Evolutionary conservation across 2,888 invertebrate genomes (phyloP), one percentile per base, ranked within the genome.

Genomic region (Anoplius nigerrimus): DNA sequence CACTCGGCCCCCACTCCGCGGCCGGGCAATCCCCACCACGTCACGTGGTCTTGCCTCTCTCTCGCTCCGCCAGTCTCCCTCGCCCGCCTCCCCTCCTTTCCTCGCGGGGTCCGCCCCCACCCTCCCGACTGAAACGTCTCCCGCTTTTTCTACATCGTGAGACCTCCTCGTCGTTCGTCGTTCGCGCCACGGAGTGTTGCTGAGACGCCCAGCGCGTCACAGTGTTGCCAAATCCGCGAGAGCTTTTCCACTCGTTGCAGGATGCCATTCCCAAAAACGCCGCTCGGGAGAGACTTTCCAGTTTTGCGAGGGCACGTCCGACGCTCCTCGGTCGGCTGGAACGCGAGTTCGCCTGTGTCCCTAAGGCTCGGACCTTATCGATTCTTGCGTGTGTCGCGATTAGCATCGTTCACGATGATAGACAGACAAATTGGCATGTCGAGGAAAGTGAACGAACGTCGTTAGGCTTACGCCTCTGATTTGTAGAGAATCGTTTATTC

Each of bases 1-100:
- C 74, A 65, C 48, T 63, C 58, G 51, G 57, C 83, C 83, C 87
- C 88, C 77, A 75, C 79, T 65, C 71, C 72, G 24, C 64, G 61
- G 53, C 87, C 85, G 81, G 84, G 88, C 63, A 89, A 89, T 90
- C 90, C 89, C 78, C 65, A 57, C 57, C 42, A 69, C 89, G 88
- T 90, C 90, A 70, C 90, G 89, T 90, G 89, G 90, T 90, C 89
- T 89, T 89, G 89, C 90, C 90, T 89, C 89, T 89, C 90, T 90
- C 87, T 88, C 89, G 90, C 88, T 88, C 87, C 87, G 85, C 88
- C 85, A 83, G 79, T 85, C 88, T 88, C 86, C 87, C 89, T 88
- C 87, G 84, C 80, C 82, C 80, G 85, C 85, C 88, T 87, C 89
- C 86, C 87, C 90, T 90, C 20, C 48, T 16, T 62, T 61, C 62